Conservation (phyloP, 1,140 invertebrate species). For the Rhopalosiphum padi region DNA sequence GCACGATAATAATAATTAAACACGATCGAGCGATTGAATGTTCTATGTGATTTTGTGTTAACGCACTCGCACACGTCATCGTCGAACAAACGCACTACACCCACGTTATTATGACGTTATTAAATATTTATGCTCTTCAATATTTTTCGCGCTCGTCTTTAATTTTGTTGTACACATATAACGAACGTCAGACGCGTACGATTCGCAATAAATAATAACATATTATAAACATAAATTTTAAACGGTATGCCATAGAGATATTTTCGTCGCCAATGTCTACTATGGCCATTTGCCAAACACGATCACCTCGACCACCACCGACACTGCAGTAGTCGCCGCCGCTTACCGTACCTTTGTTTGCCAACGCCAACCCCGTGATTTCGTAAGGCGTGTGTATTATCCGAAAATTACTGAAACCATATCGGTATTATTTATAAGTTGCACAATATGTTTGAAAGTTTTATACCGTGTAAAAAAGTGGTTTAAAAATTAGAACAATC, state of each 20-base stretch:
- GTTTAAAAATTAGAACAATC: background rate
- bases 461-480: background rate
- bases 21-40: background rate
- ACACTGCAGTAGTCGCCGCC: too few relatives aligned
- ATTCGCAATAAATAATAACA: background rate
- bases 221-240: background rate
- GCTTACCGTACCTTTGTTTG: background rate
- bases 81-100: background rate
- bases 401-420: background rate
- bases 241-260: background rate
- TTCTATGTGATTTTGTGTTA: background rate
- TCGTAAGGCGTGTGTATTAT: background rate
- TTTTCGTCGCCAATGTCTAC: background rate
- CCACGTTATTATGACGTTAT: too few relatives aligned
- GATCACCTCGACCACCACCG: background rate
- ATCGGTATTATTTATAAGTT: background rate
- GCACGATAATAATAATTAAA: background rate
- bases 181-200: too few relatives aligned
- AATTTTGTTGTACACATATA: background rate
- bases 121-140: background rate
- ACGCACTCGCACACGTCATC: background rate
- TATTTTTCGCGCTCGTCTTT: background rate
- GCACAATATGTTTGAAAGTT: background rate
- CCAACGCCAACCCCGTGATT: background rate
- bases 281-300: background rate